A percentile compares a stretch with the other conserved stretches of the same genome.
Evolutionary conservation across 2,113 vertebrate species (phyloP).

Genomic region (Collichthys lucidus): DNA sequence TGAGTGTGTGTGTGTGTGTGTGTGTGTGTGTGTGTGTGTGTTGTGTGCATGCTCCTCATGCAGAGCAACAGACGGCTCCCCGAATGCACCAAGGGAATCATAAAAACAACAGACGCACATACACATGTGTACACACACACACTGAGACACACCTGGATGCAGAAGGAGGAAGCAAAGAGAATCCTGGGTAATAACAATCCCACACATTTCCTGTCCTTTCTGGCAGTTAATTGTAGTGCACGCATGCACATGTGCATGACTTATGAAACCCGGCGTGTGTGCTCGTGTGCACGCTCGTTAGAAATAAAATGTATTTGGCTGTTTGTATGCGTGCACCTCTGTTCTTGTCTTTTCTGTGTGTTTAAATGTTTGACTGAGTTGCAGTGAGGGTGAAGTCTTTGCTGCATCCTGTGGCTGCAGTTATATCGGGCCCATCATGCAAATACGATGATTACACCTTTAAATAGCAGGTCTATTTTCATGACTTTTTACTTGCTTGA

Average conservation of each 20-base stretch:
- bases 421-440: conserved; percentile 12
- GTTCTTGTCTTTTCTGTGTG: not conserved
- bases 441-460: conserved; percentile 15
- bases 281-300: not conserved
- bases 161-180: conserved; percentile 62
- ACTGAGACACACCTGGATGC: conserved; percentile 40
- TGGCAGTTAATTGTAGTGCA: conserved; percentile 48
- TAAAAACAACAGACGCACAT: conserved; percentile 10
- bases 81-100: not conserved
- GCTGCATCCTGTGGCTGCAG: not conserved
- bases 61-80: conserved; percentile 15
- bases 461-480: not conserved
- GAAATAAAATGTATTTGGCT: not conserved
- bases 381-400: not conserved
- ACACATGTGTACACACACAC: not conserved
- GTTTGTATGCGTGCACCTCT: not conserved
- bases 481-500: not conserved
- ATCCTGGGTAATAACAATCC: conserved; percentile 67
- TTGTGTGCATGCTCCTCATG: not conserved
- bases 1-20: too few relatives aligned
- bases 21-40: not conserved
- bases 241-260: not conserved
- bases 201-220: conserved; percentile 73
- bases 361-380: not conserved
- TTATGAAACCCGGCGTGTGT: not conserved